phyloP scores from a whole-genome alignment of 2,888 invertebrate species.

The Leucophora obtusa region DNA sequence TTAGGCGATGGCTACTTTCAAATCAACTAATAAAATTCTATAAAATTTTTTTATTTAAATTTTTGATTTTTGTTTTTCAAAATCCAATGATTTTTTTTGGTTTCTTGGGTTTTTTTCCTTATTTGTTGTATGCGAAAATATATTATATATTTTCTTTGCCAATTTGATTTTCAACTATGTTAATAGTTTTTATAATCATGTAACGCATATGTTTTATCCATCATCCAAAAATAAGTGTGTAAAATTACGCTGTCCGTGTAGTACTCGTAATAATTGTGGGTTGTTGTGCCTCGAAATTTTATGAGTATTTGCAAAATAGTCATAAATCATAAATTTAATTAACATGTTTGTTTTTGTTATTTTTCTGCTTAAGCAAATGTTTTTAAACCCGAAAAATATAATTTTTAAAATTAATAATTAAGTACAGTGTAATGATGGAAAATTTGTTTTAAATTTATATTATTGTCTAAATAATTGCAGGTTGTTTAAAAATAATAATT shows the following conservation, averaged over 20 bases:
- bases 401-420: not conserved
- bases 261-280: constrained; percentile 33
- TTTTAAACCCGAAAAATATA: not conserved
- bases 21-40: constrained; percentile 3
- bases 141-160: constrained; percentile 22
- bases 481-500: too few species aligned
- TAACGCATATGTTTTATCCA: constrained; percentile 58
- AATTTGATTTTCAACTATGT: constrained; percentile 41
- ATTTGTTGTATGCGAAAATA: too few species aligned
- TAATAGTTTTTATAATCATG: constrained; percentile 45
- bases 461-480: too few species aligned
- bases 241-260: not conserved
- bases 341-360: constrained; percentile 51
- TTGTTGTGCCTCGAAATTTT: constrained; percentile 2
- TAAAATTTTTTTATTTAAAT: constrained; percentile 23
- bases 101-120: not conserved
- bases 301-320: constrained; percentile 11
- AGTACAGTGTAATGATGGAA: not conserved
- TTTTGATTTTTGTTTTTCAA: constrained; percentile 10
- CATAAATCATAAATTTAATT: constrained; percentile 64
- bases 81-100: constrained; percentile 49
- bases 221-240: constrained; percentile 37
- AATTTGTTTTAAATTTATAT: too few species aligned
- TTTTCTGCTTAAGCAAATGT: constrained; percentile 21
- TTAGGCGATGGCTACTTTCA: constrained; percentile 66